phyloP scores from a whole-genome alignment of 2,113 vertebrate genomes.

The Catharus minimus region DNA sequence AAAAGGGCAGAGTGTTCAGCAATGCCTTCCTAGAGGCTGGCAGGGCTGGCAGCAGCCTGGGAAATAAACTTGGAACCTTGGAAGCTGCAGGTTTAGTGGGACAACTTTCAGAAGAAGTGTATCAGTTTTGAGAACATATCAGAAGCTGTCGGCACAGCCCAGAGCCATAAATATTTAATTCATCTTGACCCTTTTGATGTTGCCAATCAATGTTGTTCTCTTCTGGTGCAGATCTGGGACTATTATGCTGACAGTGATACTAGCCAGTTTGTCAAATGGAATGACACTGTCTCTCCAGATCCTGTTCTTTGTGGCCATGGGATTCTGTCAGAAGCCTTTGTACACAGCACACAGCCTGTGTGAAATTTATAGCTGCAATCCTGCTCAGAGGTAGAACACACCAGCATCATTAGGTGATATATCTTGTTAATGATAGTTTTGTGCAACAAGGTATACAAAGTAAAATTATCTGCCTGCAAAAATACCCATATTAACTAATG shows the following conservation, averaged over 20 bases:
- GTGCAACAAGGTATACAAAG: slow-evolving; percentile 14
- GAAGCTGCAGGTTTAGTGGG: background rate
- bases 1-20: background rate
- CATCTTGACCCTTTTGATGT: slow-evolving; percentile 51
- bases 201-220: slow-evolving; percentile 49
- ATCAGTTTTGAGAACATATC: slow-evolving; percentile 15
- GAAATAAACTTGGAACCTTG: background rate
- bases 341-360: background rate
- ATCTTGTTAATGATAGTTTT: slow-evolving; percentile 13
- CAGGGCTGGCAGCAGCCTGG: background rate
- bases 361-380: background rate
- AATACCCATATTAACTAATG: background rate
- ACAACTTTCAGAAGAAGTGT: slow-evolving; percentile 7
- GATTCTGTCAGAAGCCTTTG: slow-evolving; percentile 37
- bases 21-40: background rate
- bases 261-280: slow-evolving; percentile 56
- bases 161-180: slow-evolving; percentile 24
- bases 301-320: slow-evolving; percentile 20
- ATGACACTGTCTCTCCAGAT: slow-evolving; percentile 25
- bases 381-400: background rate
- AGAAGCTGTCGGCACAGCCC: slow-evolving; percentile 54
- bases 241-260: slow-evolving; percentile 40
- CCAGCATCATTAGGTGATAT: background rate
- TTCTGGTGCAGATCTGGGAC: slow-evolving; percentile 42
- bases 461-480: background rate